Conservation (phyloP, 2,888 invertebrate genomes). For the Hecatera dysodea region DNA sequence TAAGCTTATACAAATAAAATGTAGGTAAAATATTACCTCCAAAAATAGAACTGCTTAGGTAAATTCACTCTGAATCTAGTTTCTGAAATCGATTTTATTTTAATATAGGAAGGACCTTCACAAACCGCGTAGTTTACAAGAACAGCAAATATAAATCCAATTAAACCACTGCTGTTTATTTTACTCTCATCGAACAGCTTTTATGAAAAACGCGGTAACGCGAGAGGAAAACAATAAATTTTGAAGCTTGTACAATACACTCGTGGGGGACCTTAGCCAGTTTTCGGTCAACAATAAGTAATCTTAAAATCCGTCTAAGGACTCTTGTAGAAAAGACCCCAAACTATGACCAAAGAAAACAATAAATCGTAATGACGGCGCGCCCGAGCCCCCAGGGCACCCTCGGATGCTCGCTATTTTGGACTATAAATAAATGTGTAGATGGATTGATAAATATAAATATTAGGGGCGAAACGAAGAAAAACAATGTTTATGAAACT, state of each 20-base stretch:
- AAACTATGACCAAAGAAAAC: conserved; percentile 88
- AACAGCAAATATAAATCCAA: conserved; percentile 46
- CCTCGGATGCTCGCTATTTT: conserved; percentile 89
- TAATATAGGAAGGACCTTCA: conserved; percentile 17
- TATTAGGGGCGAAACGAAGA: conserved; percentile 91
- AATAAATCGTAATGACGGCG: conserved; percentile 89
- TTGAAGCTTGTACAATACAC: conserved; percentile 66
- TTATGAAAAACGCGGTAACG: conserved; percentile 55
- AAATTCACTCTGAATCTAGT: conserved; percentile 31
- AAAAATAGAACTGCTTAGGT: conserved; percentile 41
- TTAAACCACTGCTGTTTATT: conserved; percentile 45
- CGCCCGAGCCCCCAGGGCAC: conserved; percentile 86
- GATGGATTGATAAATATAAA: conserved; percentile 91
- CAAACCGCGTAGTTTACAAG: conserved; percentile 34
- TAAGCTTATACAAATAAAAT: conserved; percentile 75
- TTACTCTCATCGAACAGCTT: conserved; percentile 36
- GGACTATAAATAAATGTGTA: conserved; percentile 91
- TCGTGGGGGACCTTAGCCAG: conserved; percentile 71
- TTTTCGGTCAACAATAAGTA: conserved; percentile 75
- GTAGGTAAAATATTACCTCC: conserved; percentile 67
- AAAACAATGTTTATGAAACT: conserved; percentile 91
- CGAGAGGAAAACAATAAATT: conserved; percentile 55
- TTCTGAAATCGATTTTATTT: conserved; percentile 26
- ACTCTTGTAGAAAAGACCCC: conserved; percentile 78
- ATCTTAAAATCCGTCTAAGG: conserved; percentile 82